Percentiles rank a stretch among this genome's conserved stretches.
Evolutionary conservation across 2,888 invertebrate genomes (phyloP).

Genomic region (Digitonthophagus gazella): DNA sequence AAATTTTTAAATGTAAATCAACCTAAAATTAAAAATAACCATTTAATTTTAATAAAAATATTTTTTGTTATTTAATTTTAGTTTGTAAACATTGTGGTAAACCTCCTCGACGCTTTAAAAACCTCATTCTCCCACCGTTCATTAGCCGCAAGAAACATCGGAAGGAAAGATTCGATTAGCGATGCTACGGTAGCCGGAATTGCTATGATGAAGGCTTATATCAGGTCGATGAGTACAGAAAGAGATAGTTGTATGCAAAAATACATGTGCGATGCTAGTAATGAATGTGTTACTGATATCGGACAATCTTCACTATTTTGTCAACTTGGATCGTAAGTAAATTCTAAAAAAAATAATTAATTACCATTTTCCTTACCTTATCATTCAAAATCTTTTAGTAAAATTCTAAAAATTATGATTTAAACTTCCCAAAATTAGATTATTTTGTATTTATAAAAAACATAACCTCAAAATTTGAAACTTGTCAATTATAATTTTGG

Average conservation of each 20-base stretch:
- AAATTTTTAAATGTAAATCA: neutral
- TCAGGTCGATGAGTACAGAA: constrained; percentile 72
- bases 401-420: too few species aligned
- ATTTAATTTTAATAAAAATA: too few species aligned
- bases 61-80: constrained; percentile 48
- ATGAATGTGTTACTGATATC: constrained; percentile 79
- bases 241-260: constrained; percentile 74
- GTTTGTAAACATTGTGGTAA: constrained; percentile 91
- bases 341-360: too few species aligned
- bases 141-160: constrained; percentile 77
- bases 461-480: neutral
- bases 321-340: constrained; percentile 87
- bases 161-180: constrained; percentile 84
- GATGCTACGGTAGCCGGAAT: constrained; percentile 87
- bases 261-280: constrained; percentile 87
- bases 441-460: neutral
- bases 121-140: constrained; percentile 92
- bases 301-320: constrained; percentile 85
- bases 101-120: constrained; percentile 86
- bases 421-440: too few species aligned
- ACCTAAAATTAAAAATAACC: too few species aligned
- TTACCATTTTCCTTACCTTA: too few species aligned
- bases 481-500: too few species aligned
- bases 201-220: constrained; percentile 86
- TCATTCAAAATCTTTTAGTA: too few species aligned